A percentile compares a stretch with the other conserved stretches of the same genome.
Conservation (phyloP, 1,140 invertebrate species). For the Drosophila nigromelanica region DNA sequence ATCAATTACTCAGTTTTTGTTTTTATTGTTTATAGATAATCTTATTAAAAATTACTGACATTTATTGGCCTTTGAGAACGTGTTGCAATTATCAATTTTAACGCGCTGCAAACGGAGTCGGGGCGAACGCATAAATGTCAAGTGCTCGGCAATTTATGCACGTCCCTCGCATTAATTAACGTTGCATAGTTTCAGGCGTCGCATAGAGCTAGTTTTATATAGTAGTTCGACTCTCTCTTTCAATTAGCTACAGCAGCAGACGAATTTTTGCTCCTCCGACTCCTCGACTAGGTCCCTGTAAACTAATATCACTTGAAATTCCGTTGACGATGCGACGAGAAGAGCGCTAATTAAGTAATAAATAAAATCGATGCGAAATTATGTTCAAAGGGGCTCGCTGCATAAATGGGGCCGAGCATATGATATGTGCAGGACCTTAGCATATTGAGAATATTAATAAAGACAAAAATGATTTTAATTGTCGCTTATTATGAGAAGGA, state of each 20-base stretch:
- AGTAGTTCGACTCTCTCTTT: conserved; percentile 40
- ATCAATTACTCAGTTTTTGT: neutral
- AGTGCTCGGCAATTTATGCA: conserved; percentile 76
- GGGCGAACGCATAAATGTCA: conserved; percentile 70
- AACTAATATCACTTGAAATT: conserved; percentile 63
- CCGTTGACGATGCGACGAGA: neutral
- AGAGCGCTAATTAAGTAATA: conserved; percentile 70
- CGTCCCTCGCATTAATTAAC: conserved; percentile 75
- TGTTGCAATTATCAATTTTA: conserved; percentile 78
- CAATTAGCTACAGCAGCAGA: conserved; percentile 42
- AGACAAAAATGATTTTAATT: no score
- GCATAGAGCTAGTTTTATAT: conserved; percentile 22
- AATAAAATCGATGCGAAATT: conserved; percentile 40
- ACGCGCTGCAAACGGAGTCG: conserved; percentile 43
- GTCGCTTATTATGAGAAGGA: no score
- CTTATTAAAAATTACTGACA: neutral
- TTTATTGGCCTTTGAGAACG: conserved; percentile 58
- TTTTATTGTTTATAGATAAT: neutral
- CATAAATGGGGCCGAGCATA: neutral
- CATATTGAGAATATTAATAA: neutral
- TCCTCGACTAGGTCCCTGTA: conserved; percentile 31
- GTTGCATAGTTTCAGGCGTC: conserved; percentile 55
- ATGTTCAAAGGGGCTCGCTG: neutral
- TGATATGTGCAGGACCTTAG: neutral
- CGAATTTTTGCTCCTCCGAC: neutral